These are phyloP conservation scores for Sylvia atricapilla DNA, from an alignment of 2,113 vertebrate species.

Conservation along the genomic window DNA sequence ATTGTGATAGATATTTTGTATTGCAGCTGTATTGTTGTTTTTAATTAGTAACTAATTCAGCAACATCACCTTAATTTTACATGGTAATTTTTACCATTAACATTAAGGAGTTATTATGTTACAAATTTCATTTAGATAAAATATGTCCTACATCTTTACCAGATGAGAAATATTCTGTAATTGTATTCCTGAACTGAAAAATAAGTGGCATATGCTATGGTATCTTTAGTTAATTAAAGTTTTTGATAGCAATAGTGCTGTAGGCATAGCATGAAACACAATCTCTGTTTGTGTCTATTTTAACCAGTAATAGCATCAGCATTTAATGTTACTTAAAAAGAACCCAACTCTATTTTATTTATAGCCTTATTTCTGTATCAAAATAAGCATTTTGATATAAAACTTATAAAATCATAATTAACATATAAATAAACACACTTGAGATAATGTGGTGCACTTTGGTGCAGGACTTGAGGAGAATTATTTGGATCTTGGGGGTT, in stretches of 20 bases:
- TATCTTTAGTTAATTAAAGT: neutral
- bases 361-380: neutral
- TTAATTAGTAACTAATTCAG: neutral
- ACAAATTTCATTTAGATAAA: neutral
- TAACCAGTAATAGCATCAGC: neutral
- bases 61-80: neutral
- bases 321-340: neutral
- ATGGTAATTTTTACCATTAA: neutral
- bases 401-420: neutral
- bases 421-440: neutral
- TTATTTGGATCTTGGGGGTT: fast-evolving
- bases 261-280: neutral
- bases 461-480: fast-evolving
- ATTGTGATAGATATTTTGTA: neutral
- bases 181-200: neutral
- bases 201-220: neutral
- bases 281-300: neutral
- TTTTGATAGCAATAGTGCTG: neutral
- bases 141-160: neutral
- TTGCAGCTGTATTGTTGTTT: neutral
- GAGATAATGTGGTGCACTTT: neutral
- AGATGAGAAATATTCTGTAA: neutral
- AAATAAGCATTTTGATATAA: neutral
- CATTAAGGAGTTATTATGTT: neutral
- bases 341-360: fast-evolving